A percentile compares a stretch with the other conserved stretches of the same genome.
Conservation (phyloP, 2,888 invertebrate species). For the Drosophila sordidapex region DNA sequence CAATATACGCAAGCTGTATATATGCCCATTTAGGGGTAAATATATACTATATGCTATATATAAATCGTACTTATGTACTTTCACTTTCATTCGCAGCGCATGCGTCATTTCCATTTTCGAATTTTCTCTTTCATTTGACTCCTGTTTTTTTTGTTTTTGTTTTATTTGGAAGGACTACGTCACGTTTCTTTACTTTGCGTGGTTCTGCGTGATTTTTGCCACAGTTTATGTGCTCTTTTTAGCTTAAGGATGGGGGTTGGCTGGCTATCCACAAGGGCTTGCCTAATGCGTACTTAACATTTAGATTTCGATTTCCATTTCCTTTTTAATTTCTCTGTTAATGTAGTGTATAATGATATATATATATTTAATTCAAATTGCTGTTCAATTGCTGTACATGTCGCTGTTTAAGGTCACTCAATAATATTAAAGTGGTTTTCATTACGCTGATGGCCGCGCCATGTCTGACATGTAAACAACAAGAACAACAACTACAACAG, state of each 20-base stretch:
- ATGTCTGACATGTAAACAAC: constrained; percentile 37
- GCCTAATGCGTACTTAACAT: constrained; percentile 33
- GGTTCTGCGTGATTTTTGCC: constrained; percentile 16
- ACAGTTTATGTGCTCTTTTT: not conserved
- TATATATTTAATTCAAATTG: constrained; percentile 12
- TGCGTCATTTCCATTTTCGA: constrained; percentile 45
- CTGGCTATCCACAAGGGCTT: not conserved
- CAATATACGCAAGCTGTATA: constrained; percentile 11
- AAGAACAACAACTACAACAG: not conserved
- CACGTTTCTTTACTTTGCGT: constrained; percentile 44
- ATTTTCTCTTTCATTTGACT: constrained; percentile 20
- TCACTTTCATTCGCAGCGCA: constrained; percentile 66
- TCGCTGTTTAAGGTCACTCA: constrained; percentile 41
- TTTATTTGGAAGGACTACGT: constrained; percentile 10
- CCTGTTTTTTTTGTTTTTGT: not conserved
- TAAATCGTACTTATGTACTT: constrained; percentile 55
- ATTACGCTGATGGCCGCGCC: constrained; percentile 43
- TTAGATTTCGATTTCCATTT: constrained; percentile 11
- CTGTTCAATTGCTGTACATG: constrained; percentile 37
- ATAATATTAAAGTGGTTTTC: constrained; percentile 43
- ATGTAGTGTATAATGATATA: constrained; percentile 13
- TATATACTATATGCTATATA: constrained; percentile 5
- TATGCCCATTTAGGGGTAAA: constrained; percentile 1
- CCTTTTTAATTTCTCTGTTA: constrained; percentile 20
- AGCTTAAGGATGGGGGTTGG: not conserved